Base-by-base conservation (phyloP, 2,113 vertebrate genomes). In the Bufo bufo region DNA sequence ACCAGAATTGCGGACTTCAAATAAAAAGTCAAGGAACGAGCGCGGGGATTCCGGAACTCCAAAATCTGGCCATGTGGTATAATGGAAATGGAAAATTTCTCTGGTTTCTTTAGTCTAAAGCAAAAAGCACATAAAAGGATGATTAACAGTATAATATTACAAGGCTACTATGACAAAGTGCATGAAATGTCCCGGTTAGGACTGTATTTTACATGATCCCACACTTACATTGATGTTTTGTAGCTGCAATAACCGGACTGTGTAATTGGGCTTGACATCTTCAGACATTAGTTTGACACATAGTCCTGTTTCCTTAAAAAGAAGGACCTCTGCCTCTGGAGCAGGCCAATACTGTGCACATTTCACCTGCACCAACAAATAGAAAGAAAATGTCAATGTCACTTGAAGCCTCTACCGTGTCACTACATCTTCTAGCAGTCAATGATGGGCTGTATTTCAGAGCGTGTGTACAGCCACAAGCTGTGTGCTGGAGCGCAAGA, bases 41-140 rank as follows among this genome's bases (percentile, higher is more conserved):
- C 97, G 97, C 6, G 98, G 98, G 85, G 98, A 99, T 90, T 99
- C 97, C 47, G 98, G 98, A 89, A 99, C 98, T 69, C 98, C 98
- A n/a, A 99, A 99, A 92, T 99, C 98, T 89, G 98, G 98, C 98
- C 98, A 99, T 0, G 97, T 98, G 84, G 98, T 99, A 94, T 99
- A 99, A 94, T 99, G 98, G 94, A 99, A 99, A 92, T 99, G 98
- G 92, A 95, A 97, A 90, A 99, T 96, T 90, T 96, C 94, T 94
- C 98, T 96, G 49, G 92, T 95, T 89, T 98, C 97, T 2, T 94
- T 95, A 16, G 95, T 98, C 98, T 99, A 90, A 81, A 92, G 90
- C 65, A 87, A n/a, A 93, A 92, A 91, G 54, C 54, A 43, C 16
- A 56, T 80, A 6, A 58, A 11, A 43, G n/a, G 56, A 79, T 54